phyloP scores from a whole-genome alignment of 2,797 vertebrate genomes.

The Schizothorax lantsangensis region DNA sequence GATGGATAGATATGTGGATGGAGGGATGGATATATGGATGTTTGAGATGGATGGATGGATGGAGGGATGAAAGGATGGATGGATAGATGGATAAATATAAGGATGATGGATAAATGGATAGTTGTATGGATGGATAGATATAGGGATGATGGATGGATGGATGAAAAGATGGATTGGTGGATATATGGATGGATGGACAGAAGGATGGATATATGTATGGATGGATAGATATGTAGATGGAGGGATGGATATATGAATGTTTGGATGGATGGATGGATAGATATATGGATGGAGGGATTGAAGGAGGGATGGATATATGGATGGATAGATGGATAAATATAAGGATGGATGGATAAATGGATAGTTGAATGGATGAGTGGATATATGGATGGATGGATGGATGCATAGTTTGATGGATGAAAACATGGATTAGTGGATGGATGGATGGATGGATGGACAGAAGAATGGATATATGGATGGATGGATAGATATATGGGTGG shows the following conservation, averaged over 20 bases:
- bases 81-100: not conserved
- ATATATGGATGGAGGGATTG: too few species aligned
- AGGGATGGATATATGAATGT: too few species aligned
- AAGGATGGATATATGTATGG: not conserved
- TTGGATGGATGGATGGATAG: too few species aligned
- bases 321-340: not conserved
- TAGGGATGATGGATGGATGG: not conserved
- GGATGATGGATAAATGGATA: not conserved
- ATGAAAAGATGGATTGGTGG: not conserved
- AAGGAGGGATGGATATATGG: fast-evolving
- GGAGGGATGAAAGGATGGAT: not conserved
- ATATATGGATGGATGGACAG: not conserved
- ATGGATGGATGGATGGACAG: not conserved
- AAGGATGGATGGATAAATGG: not conserved
- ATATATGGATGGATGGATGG: not conserved
- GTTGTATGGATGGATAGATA: not conserved
- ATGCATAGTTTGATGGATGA: not conserved
- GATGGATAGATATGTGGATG: too few species aligned
- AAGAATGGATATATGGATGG: not conserved
- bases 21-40: not conserved
- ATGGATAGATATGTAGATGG: not conserved
- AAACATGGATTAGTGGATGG: not conserved
- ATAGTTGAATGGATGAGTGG: not conserved
- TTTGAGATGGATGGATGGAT: too few species aligned
- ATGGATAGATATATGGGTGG: not conserved